phyloP scores from a whole-genome alignment of 2,797 vertebrate genomes.

The Sphaeramia orbicularis region DNA sequence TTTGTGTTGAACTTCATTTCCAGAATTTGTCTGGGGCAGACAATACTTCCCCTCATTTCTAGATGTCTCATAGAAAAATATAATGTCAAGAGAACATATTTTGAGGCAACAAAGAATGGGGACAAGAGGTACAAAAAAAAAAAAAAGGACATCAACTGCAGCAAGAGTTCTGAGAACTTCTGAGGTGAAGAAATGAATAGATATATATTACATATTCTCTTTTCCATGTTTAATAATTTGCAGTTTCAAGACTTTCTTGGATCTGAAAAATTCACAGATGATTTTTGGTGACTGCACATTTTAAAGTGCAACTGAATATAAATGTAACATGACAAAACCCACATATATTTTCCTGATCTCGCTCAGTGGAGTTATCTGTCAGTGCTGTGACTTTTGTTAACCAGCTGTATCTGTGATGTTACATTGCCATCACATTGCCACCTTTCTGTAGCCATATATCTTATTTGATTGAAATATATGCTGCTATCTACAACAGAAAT shows the following conservation, averaged over 20 bases:
- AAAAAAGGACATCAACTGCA: too few species aligned
- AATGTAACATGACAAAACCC: background rate
- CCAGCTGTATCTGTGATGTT: background rate
- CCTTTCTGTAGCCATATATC: too few species aligned
- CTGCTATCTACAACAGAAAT: too few species aligned
- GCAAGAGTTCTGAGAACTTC: too few species aligned
- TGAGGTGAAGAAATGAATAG: too few species aligned
- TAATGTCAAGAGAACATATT: slow-evolving; percentile 18
- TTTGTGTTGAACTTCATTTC: background rate
- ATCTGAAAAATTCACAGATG: background rate
- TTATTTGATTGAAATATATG: too few species aligned
- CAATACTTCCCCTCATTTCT: background rate
- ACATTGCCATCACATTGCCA: too few species aligned
- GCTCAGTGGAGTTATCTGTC: background rate
- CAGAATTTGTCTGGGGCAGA: background rate
- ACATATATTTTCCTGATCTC: too few species aligned
- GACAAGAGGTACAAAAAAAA: too few species aligned
- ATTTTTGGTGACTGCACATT: background rate
- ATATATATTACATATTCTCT: too few species aligned
- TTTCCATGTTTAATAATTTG: too few species aligned
- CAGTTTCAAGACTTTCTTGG: too few species aligned
- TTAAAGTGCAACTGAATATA: background rate
- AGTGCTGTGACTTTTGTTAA: background rate
- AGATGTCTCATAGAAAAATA: background rate
- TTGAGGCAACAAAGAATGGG: background rate